Conservation (phyloP, 2,888 invertebrate genomes). For the Sicus ferrugineus region DNA sequence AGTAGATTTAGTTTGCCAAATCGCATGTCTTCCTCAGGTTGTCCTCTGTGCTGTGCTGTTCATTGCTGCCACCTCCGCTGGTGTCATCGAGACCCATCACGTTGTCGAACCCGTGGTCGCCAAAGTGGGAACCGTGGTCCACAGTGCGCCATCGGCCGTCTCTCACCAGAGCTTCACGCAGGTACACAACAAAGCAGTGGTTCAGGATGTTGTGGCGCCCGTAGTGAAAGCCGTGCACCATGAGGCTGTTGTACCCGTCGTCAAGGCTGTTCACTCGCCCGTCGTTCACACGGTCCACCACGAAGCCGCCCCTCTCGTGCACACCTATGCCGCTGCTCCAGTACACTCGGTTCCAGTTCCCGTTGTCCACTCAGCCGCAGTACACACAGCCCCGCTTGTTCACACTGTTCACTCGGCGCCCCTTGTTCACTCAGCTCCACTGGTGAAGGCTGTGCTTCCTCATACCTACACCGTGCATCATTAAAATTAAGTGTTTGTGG, state of each 20-base stretch:
- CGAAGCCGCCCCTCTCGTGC: constrained; percentile 7
- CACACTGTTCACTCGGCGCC: constrained; percentile 20
- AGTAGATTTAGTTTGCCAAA: too few relatives aligned
- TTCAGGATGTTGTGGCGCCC: constrained; percentile 40
- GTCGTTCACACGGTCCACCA: not conserved
- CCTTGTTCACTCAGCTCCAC: constrained; percentile 10
- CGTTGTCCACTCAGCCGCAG: constrained; percentile 32
- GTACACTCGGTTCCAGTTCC: constrained; percentile 34
- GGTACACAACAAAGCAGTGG: constrained; percentile 65
- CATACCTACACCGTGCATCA: constrained; percentile 8
- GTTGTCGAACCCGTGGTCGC: constrained; percentile 56
- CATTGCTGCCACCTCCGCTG: constrained; percentile 57
- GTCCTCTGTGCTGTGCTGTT: constrained; percentile 56
- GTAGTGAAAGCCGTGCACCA: constrained; percentile 44
- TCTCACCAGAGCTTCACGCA: constrained; percentile 69
- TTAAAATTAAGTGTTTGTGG: not conserved
- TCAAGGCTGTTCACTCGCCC: constrained; percentile 33
- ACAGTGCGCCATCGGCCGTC: constrained; percentile 64
- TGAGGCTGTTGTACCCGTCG: constrained; percentile 33
- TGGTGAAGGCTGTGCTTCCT: not conserved
- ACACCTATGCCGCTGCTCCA: constrained; percentile 24
- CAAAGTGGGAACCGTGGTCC: constrained; percentile 57
- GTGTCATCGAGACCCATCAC: constrained; percentile 48
- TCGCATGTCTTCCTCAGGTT: constrained; percentile 42
- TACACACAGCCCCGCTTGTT: constrained; percentile 41